Conservation (phyloP, 2,113 vertebrate species). For the Epinephelus lanceolatus region DNA sequence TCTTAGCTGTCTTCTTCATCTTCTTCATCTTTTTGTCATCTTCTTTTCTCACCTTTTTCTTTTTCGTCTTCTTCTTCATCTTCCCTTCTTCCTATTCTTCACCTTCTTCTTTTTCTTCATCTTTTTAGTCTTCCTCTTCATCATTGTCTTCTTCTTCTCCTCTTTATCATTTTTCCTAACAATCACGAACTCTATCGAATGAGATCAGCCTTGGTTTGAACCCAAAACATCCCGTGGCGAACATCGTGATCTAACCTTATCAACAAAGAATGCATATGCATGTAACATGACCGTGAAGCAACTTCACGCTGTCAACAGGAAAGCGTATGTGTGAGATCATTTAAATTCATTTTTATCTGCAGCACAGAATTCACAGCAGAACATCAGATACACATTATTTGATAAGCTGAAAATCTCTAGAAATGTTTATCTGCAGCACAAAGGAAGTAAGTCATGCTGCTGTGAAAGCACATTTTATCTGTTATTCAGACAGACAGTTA, state of each 20-base stretch:
- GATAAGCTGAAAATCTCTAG: background rate
- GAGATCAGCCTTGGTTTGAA: background rate
- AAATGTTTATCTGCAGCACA: conserved; percentile 1
- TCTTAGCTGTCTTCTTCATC: no score
- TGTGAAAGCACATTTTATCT: conserved; percentile 23
- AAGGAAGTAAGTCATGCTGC: background rate
- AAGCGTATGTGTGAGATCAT: background rate
- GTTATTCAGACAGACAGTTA: background rate
- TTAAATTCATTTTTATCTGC: background rate
- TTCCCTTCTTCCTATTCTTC: no score
- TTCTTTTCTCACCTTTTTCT: no score
- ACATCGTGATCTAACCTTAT: background rate
- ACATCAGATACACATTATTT: conserved; percentile 9
- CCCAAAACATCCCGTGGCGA: background rate
- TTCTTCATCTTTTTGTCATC: no score
- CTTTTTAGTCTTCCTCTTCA: no score
- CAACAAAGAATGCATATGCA: background rate
- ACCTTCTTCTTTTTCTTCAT: no score
- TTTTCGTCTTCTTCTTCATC: no score
- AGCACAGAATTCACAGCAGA: conserved; percentile 1
- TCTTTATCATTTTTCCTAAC: no score
- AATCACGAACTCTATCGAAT: background rate
- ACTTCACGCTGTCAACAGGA: background rate
- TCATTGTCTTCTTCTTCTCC: no score
- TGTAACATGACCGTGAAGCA: background rate